Evolutionary conservation across 2,113 vertebrate genomes (phyloP), one percentile per base, ranked within the genome.

Genomic region (Grammomys dolichurus): DNA sequence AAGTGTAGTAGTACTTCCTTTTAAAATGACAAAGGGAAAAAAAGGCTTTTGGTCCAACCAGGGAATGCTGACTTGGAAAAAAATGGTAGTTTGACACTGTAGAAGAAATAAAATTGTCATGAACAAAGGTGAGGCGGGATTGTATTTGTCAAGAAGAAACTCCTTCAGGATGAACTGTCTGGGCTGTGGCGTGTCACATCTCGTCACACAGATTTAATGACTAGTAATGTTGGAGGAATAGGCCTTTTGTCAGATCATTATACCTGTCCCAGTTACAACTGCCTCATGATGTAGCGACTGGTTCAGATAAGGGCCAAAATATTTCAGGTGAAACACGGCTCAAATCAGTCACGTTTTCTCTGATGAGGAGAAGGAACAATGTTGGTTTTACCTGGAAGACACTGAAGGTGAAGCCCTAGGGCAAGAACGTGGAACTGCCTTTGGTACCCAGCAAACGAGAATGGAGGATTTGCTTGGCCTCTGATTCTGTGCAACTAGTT

Each of bases 241-340:
- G 87, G 92, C 95, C 96, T 96, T 98, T 97, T 92, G 96, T 96
- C 96, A 97, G 93, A 95, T 97, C 93, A 85, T 97, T 97, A 97
- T 14, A 86, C 93, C 76, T 94, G 85, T 92, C 33, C 81, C 80
- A 72, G 84, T 94, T 96, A 97, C 95, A 97, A 86, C 26, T 76
- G 87, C 95, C 93, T 95, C 51, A 40, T 87, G 80, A 93, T 65
- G 85, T 95, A 97, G 91, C 87, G 94, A 96, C 80, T 88, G 54
- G 54, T 89, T 95, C 95, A 93, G 72, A 95, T 86, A 93, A 93
- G 85, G 88, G 80, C 90, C 94, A 94, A 94, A 96, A 93, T 65
- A 92, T 72, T 95, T 94, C 76, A 96, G 88, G 87, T 94, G 81
- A 95, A 96, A 96, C 81, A 96, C 0, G 20, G 94, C 87, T 97